phyloP scores from a whole-genome alignment of 2,888 invertebrate genomes.

The Andrena marginata region DNA sequence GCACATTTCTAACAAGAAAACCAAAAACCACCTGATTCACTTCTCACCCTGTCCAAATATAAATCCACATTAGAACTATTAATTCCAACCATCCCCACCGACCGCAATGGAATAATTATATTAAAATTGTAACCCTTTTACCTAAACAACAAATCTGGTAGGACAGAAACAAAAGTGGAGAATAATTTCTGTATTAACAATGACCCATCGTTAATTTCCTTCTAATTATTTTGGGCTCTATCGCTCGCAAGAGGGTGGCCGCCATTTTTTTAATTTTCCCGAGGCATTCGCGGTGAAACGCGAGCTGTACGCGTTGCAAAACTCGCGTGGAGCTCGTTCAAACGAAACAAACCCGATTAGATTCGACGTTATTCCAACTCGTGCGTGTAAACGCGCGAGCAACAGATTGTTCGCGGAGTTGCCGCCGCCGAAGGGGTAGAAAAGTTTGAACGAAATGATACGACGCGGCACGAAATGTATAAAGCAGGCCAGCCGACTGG shows the following conservation, averaged over 20 bases:
- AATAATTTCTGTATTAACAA: too few relatives aligned
- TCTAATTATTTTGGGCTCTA: too few relatives aligned
- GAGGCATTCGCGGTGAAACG: not conserved
- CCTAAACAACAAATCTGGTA: too few relatives aligned
- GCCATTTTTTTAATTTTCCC: not conserved
- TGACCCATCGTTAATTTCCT: too few relatives aligned
- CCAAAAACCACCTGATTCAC: too few relatives aligned
- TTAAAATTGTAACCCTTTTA: too few relatives aligned
- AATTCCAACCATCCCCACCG: too few relatives aligned
- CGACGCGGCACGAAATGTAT: constrained; percentile 7
- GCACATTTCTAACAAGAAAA: too few relatives aligned
- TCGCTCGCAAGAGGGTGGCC: not conserved
- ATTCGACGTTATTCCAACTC: not conserved
- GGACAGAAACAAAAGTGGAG: too few relatives aligned
- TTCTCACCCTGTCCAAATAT: too few relatives aligned
- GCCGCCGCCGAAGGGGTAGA: not conserved
- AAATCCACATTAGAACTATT: too few relatives aligned
- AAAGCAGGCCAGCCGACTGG: not conserved
- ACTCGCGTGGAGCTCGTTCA: not conserved
- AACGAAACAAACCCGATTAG: not conserved
- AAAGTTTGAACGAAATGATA: not conserved
- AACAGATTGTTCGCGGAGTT: constrained; percentile 12
- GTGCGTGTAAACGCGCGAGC: not conserved
- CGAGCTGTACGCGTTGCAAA: not conserved
- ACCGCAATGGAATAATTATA: too few relatives aligned